A percentile compares a stretch with the other conserved stretches of the same genome.
Evolutionary conservation across 2,888 invertebrate species (phyloP).

Genomic region (Rhaphigaster nebulosa): DNA sequence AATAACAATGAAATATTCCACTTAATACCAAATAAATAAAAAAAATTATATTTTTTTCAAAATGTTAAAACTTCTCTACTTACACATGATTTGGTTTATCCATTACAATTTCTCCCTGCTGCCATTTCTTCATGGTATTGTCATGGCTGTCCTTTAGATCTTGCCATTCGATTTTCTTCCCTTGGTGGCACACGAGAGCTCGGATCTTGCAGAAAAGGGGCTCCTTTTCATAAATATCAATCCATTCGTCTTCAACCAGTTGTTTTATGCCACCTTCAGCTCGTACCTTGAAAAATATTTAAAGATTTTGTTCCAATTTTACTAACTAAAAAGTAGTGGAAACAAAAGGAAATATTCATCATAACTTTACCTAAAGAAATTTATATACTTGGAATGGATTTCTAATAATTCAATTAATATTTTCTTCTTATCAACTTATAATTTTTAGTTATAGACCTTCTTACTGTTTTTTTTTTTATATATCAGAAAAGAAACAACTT

Average conservation of each 20-base stretch:
- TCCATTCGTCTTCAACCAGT: slow-evolving; percentile 67
- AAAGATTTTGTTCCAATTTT: neutral
- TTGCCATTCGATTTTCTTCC: slow-evolving; percentile 70
- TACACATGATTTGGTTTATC: slow-evolving; percentile 71
- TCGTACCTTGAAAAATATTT: slow-evolving; percentile 68
- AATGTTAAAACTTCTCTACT: slow-evolving; percentile 65
- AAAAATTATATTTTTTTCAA: neutral
- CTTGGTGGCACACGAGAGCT: slow-evolving; percentile 70
- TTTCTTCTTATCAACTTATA: no score
- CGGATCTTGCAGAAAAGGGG: slow-evolving; percentile 71
- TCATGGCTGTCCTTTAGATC: slow-evolving; percentile 70
- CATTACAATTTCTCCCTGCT: slow-evolving; percentile 67
- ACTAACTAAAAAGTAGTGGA: neutral
- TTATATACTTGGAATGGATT: no score
- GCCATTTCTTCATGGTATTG: slow-evolving; percentile 68
- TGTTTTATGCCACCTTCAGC: slow-evolving; percentile 69
- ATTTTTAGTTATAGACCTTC: no score
- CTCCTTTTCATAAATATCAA: slow-evolving; percentile 70
- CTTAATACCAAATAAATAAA: neutral
- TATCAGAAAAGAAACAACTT: no score
- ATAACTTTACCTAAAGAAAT: no score
- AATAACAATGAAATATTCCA: neutral
- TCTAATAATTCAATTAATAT: no score
- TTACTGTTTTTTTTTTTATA: no score
- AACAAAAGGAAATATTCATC: neutral